Percentiles rank a stretch among this genome's conserved stretches.
These are phyloP conservation scores for Cyprinodon brontotheroides DNA, from an alignment of 2,113 vertebrate genomes.

Conservation along the genomic window DNA sequence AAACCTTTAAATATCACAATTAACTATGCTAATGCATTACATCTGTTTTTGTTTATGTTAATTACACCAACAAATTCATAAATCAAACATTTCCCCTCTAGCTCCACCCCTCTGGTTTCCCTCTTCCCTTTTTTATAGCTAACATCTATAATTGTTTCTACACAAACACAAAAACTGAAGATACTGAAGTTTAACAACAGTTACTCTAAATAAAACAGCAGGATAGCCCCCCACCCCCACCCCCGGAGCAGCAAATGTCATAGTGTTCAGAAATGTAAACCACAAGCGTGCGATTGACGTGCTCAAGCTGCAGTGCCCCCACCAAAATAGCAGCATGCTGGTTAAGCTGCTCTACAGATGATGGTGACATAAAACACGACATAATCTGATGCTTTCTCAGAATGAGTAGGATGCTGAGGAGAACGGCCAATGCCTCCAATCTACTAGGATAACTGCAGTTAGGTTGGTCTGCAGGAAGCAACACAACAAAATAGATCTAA, in stretches of 20 bases:
- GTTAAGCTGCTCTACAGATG: conserved; percentile 19
- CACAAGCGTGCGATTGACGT: not conserved
- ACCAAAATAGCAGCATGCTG: conserved; percentile 7
- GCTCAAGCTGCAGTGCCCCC: no score
- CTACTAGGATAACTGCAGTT: conserved; percentile 41
- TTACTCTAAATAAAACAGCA: conserved; percentile 49
- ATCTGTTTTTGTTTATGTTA: conserved; percentile 2
- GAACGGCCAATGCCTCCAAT: conserved; percentile 18
- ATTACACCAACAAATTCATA: conserved; percentile 9
- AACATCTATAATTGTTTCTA: conserved; percentile 38
- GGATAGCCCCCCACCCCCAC: conserved; percentile 19
- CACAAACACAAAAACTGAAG: conserved; percentile 61
- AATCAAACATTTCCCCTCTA: conserved; percentile 38
- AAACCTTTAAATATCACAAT: conserved; percentile 5
- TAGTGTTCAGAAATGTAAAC: not conserved
- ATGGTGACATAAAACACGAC: conserved; percentile 32
- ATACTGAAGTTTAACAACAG: conserved; percentile 31
- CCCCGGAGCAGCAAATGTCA: conserved; percentile 29
- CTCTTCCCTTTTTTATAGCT: conserved; percentile 5
- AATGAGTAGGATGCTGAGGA: conserved; percentile 23
- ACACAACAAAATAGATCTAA: conserved; percentile 42
- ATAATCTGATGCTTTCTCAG: conserved; percentile 36
- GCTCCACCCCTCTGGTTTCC: conserved; percentile 6
- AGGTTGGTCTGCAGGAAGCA: conserved; percentile 43
- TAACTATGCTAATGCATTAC: not conserved